Conservation (phyloP, 1,140 invertebrate species). For the Pogonomyrmex barbatus region DNA sequence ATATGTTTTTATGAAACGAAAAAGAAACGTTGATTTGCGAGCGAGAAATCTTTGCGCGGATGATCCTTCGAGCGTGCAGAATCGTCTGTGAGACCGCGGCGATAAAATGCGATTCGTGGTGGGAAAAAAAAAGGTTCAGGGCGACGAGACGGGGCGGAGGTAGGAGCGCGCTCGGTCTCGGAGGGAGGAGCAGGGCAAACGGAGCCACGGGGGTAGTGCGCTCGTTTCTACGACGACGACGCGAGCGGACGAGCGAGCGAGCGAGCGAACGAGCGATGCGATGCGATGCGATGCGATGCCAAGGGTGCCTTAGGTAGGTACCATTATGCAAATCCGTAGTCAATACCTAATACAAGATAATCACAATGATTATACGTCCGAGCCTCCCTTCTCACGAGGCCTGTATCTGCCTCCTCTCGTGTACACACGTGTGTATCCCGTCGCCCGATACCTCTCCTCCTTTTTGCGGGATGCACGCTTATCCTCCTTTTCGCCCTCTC, state of each 20-base stretch:
- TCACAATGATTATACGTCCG: slow-evolving; percentile 85
- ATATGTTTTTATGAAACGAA: too few species aligned
- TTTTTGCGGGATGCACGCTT: slow-evolving; percentile 59
- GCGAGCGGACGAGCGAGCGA: slow-evolving; percentile 45
- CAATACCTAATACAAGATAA: slow-evolving; percentile 86
- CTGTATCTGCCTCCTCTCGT: slow-evolving; percentile 64
- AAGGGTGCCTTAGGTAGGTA: slow-evolving; percentile 79
- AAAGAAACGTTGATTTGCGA: background rate
- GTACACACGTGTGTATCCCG: slow-evolving; percentile 58
- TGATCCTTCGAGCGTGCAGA: background rate
- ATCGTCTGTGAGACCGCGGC: background rate
- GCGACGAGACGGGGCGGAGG: slow-evolving; percentile 10
- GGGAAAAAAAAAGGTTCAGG: slow-evolving; percentile 12
- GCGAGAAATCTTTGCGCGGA: background rate
- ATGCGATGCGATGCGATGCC: slow-evolving; percentile 55
- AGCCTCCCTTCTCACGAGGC: slow-evolving; percentile 75
- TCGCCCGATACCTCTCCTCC: slow-evolving; percentile 42
- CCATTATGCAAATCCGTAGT: slow-evolving; percentile 86
- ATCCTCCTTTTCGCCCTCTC: slow-evolving; percentile 68
- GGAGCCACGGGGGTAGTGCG: slow-evolving; percentile 62
- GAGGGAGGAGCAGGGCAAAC: slow-evolving; percentile 10
- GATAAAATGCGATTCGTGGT: slow-evolving; percentile 16
- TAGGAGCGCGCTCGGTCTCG: background rate
- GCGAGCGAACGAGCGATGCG: slow-evolving; percentile 63
- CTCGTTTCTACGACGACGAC: slow-evolving; percentile 61